A percentile compares a stretch with the other conserved stretches of the same genome.
Conservation (phyloP, 2,113 vertebrate species). For the Tiliqua scincoides region DNA sequence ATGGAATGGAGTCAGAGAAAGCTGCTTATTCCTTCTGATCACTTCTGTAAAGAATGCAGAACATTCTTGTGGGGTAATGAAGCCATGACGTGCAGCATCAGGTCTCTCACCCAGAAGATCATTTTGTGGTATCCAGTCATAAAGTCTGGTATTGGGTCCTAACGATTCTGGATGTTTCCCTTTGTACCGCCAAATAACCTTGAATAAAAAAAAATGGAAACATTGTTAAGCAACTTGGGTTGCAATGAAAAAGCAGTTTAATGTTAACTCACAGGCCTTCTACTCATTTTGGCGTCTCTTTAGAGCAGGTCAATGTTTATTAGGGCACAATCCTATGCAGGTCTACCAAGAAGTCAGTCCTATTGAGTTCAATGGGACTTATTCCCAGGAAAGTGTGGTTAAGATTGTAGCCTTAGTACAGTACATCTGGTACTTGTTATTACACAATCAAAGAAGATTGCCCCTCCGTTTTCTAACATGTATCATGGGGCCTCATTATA, state of each 20-base stretch:
- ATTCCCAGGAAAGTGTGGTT: too few species aligned
- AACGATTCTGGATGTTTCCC: constrained; percentile 79
- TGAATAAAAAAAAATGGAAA: constrained; percentile 10
- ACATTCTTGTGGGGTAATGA: neutral
- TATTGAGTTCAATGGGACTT: too few species aligned
- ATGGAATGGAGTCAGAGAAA: neutral
- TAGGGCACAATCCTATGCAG: too few species aligned
- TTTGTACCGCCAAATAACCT: constrained; percentile 88
- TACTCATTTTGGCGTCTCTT: neutral
- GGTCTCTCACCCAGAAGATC: constrained; percentile 84
- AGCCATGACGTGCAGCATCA: neutral
- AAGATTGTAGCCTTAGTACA: too few species aligned
- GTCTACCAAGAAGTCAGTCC: too few species aligned
- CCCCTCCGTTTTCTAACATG: too few species aligned
- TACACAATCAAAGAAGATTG: neutral
- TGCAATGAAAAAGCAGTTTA: neutral
- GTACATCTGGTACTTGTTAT: too few species aligned
- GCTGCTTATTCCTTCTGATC: too few species aligned
- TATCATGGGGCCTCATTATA: too few species aligned
- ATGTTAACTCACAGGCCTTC: neutral
- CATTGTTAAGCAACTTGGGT: rapidly evolving
- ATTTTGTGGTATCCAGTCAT: constrained; percentile 87
- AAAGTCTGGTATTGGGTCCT: constrained; percentile 79
- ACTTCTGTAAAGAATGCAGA: too few species aligned
- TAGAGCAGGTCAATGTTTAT: neutral